A percentile compares a stretch with the other conserved stretches of the same genome.
These are phyloP conservation scores for Rhynchopsitta pachyrhyncha DNA, from an alignment of 2,113 vertebrate genomes.

Conservation along the genomic window DNA sequence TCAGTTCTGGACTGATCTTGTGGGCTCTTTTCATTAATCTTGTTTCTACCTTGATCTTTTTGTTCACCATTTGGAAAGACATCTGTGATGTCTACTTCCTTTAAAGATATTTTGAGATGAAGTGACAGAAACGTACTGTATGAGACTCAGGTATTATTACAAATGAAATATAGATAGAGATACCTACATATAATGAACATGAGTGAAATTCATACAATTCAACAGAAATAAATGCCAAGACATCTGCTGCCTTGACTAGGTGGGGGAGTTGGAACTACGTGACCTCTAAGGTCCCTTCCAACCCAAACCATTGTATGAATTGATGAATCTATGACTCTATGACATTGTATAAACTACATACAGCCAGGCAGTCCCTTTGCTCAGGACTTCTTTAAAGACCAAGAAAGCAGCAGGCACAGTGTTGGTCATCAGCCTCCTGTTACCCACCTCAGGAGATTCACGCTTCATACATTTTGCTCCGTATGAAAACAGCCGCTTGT, in stretches of 20 bases:
- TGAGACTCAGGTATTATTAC: neutral
- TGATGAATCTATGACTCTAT: neutral
- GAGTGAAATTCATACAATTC: neutral
- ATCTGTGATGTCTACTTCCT: neutral
- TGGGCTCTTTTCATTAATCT: neutral
- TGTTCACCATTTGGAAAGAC: neutral
- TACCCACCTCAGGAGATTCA: neutral
- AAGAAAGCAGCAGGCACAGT: neutral
- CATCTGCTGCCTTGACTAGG: neutral
- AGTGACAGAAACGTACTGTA: neutral
- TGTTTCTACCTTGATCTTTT: neutral
- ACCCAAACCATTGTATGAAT: neutral
- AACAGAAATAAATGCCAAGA: neutral
- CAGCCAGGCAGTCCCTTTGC: neutral
- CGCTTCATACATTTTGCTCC: neutral
- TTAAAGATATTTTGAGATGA: neutral
- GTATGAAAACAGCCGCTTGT: neutral
- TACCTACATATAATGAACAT: neutral
- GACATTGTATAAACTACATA: neutral
- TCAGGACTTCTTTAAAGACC: neutral
- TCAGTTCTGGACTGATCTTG: neutral
- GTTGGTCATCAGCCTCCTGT: neutral
- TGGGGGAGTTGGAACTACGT: neutral
- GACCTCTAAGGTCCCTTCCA: neutral
- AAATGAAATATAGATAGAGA: neutral